Percentiles rank a stretch among this genome's conserved stretches.
These are phyloP conservation scores for Xestia rhomboidea DNA, from an alignment of 2,888 invertebrate genomes.

Conservation along the genomic window DNA sequence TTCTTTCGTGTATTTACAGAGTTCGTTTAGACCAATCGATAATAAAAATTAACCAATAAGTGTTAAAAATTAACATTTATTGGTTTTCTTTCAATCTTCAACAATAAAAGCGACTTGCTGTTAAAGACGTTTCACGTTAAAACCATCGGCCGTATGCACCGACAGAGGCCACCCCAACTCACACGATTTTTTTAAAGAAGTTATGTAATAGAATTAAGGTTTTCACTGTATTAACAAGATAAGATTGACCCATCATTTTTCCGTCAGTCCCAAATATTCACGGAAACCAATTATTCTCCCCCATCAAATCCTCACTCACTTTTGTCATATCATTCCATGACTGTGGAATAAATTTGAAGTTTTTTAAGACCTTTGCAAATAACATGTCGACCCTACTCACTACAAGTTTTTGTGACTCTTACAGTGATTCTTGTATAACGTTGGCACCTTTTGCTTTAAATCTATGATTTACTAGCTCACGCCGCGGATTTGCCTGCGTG, in stretches of 20 bases:
- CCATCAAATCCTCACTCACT: slow-evolving; percentile 47
- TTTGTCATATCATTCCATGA: slow-evolving; percentile 59
- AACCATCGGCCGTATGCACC: too few relatives aligned
- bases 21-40: too few relatives aligned
- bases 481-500: not conserved
- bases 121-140: too few relatives aligned
- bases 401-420: slow-evolving; percentile 50
- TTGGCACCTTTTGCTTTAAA: not conserved
- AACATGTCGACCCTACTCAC: slow-evolving; percentile 65
- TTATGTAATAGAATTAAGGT: not conserved
- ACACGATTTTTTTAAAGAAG: not conserved
- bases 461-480: not conserved
- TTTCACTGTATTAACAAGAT: not conserved
- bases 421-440: slow-evolving; percentile 35
- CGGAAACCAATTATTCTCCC: slow-evolving; percentile 46
- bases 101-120: too few relatives aligned
- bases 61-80: too few relatives aligned
- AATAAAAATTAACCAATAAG: too few relatives aligned
- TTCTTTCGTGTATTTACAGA: too few relatives aligned
- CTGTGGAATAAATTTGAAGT: slow-evolving; percentile 55
- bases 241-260: slow-evolving; percentile 40
- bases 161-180: too few relatives aligned
- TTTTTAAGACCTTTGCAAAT: slow-evolving; percentile 66
- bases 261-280: slow-evolving; percentile 32
- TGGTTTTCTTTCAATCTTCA: too few relatives aligned